Evolutionary conservation across 2,888 invertebrate species (phyloP), one percentile per base, ranked within the genome.

Genomic region (Tenthredo notha): DNA sequence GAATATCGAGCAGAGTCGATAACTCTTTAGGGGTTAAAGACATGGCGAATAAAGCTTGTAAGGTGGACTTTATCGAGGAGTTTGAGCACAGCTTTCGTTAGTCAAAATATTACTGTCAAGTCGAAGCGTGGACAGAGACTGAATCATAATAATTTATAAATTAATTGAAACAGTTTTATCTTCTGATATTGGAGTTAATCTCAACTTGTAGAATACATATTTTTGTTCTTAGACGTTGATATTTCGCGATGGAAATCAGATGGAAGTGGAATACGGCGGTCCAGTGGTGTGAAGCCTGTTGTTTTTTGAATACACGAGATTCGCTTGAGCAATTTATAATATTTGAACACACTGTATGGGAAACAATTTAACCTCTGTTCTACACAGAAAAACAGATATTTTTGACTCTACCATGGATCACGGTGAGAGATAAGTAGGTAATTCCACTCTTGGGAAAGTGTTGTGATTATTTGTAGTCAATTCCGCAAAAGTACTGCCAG

Each of bases 1-100:
- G 88, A 40, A 93, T 88, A 67, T 92, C 91, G 78, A 93, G 84
- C 29, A 93, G 86, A 75, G 92, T 92, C 12, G 89, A 87, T 70
- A 93, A 86, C 70, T 93, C 91, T 85, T 89, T 88, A 0, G 92
- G 89, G 5, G 89, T 86, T 25, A 93, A 87, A 37, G 91, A 90
- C 93, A 92, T 93, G n/a, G 43, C 21, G 12, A n/a, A 74, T 37
- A 2, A 74, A 43, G n/a, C n/a, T 43, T n/a, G 37, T 25, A 43
- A 9, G 18, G 7, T 72, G 25, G 40, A 72, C 9, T 43, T 25
- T 43, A 40, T 21, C 7, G 0, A 25, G n/a, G 43, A 9, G n/a
- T 29, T 74, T 43, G 7, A 21, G 21, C 72, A 10, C 12, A 9
- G 43, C 40, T 74, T 37, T 74, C 5, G 25, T 61, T 21, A 2